Conservation (phyloP, 2,113 vertebrate species). For the Nothocercus nigrocapillus region DNA sequence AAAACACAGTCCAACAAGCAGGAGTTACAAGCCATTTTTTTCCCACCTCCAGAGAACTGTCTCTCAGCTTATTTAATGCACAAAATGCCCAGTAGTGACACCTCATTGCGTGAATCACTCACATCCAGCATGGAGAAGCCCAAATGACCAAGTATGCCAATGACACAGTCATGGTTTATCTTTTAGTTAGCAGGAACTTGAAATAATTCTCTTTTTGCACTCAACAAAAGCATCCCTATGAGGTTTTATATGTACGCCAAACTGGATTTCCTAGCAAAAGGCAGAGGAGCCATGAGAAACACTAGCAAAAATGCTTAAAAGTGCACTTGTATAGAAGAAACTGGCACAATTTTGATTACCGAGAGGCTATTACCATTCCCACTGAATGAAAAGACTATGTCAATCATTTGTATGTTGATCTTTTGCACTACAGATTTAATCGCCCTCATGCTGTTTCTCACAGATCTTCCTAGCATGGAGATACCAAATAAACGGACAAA, state of each 20-base stretch:
- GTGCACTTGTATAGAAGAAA: not conserved
- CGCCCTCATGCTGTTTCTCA: not conserved
- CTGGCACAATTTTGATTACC: not conserved
- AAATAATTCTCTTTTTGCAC: not conserved
- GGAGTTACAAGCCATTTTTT: not conserved
- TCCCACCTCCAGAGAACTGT: not conserved
- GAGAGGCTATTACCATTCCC: not conserved
- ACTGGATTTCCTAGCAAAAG: not conserved
- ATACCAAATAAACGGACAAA: not conserved
- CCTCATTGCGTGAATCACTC: not conserved
- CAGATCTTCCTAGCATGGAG: not conserved
- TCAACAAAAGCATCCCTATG: not conserved
- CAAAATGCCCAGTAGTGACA: not conserved
- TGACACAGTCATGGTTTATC: not conserved
- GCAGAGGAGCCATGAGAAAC: not conserved
- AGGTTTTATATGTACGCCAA: not conserved
- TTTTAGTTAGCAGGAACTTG: not conserved
- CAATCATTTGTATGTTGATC: not conserved
- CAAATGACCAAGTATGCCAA: not conserved
- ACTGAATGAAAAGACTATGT: not conserved
- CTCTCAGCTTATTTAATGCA: not conserved
- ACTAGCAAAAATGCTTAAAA: not conserved
- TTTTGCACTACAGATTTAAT: not conserved
- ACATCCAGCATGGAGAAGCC: not conserved
- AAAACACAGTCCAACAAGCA: not conserved